A percentile compares a stretch with the other conserved stretches of the same genome.
phyloP scores from a whole-genome alignment of 2,113 vertebrate genomes.

The Acanthochromis polyacanthus region DNA sequence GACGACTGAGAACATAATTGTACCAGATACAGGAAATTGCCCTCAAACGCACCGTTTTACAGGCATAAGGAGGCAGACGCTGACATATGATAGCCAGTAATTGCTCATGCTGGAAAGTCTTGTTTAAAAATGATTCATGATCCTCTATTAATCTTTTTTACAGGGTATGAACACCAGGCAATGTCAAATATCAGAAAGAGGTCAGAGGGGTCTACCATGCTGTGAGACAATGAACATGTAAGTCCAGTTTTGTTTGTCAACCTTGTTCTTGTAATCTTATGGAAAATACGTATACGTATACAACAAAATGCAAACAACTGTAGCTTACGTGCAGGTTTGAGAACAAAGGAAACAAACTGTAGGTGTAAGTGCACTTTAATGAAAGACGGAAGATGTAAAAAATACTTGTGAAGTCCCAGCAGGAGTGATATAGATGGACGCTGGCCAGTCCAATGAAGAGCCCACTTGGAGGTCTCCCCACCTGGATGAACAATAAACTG shows the following conservation, averaged over 20 bases:
- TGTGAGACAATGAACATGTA: conserved; percentile 7
- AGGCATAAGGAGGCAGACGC: conserved; percentile 26
- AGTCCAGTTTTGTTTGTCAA: conserved; percentile 15
- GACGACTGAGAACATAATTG: conserved; percentile 52
- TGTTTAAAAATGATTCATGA: conserved; percentile 46
- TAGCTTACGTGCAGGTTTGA: neutral
- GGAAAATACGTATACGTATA: neutral
- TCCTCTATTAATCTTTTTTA: conserved; percentile 35
- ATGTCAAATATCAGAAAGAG: conserved; percentile 6
- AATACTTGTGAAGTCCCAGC: neutral
- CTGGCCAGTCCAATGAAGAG: conserved; percentile 7
- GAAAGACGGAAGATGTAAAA: neutral
- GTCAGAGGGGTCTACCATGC: conserved; percentile 12
- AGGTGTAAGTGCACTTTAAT: neutral
- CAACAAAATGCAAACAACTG: neutral
- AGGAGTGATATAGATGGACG: conserved; percentile 27
- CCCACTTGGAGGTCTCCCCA: conserved; percentile 2
- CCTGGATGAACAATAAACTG: conserved; percentile 18
- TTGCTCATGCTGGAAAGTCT: conserved; percentile 35
- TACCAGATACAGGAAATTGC: conserved; percentile 63
- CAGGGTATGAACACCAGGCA: conserved; percentile 26
- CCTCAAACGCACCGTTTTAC: conserved; percentile 48
- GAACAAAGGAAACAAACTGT: neutral
- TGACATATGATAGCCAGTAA: conserved; percentile 51
- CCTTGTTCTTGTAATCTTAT: neutral